These are phyloP conservation scores for Trachelus stipa DNA, from an alignment of 2,888 invertebrate genomes.

Conservation along the genomic window DNA sequence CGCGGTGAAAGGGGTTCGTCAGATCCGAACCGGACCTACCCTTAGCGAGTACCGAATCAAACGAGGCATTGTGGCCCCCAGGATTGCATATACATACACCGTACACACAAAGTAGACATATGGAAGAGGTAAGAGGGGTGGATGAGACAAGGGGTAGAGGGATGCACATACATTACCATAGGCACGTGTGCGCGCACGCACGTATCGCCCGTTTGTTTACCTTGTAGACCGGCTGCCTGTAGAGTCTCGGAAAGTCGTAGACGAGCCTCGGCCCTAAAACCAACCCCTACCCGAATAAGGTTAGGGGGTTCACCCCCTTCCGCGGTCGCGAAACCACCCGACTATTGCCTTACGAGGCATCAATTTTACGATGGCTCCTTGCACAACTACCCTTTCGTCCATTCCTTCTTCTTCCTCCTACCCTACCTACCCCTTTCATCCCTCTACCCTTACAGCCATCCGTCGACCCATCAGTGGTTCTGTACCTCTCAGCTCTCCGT, in stretches of 20 bases:
- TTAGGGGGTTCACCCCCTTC: too few relatives aligned
- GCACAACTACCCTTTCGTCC: not conserved
- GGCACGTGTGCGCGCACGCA: not conserved
- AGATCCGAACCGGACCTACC: conserved; percentile 34
- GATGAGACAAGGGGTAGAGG: conserved; percentile 1
- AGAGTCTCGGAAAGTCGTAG: too few relatives aligned
- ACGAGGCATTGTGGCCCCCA: conserved; percentile 49
- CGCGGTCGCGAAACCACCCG: not conserved
- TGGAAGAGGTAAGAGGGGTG: not conserved
- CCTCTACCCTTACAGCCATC: too few relatives aligned
- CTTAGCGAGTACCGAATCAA: conserved; percentile 57
- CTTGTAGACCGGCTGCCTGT: too few relatives aligned
- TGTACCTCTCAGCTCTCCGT: too few relatives aligned
- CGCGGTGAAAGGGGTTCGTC: conserved; percentile 37
- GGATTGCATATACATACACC: not conserved
- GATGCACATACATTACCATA: conserved; percentile 14
- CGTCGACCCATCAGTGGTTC: too few relatives aligned
- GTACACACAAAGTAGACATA: not conserved
- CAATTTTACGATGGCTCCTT: not conserved
- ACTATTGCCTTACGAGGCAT: not conserved
- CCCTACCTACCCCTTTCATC: too few relatives aligned
- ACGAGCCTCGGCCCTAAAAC: too few relatives aligned
- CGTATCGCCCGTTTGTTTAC: too few relatives aligned
- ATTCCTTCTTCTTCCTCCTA: not conserved
- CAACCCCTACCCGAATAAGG: too few relatives aligned